These are phyloP conservation scores for Amitus sp. DNA, from an alignment of 2,888 invertebrate species.

Conservation along the genomic window DNA sequence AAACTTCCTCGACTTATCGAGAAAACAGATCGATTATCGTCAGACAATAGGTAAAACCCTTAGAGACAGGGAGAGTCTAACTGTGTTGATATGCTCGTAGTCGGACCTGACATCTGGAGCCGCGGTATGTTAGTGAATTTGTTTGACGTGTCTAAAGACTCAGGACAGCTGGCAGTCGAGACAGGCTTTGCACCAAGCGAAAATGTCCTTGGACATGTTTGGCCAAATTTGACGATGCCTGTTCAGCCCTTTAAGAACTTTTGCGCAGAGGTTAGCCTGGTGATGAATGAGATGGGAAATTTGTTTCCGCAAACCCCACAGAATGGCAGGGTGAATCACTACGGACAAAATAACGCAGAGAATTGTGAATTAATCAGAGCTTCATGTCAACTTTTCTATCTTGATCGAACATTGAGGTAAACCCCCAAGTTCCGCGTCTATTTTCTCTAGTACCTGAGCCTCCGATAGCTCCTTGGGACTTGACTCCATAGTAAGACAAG, in stretches of 20 bases:
- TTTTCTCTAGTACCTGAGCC: too few species aligned
- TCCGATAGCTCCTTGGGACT: background rate
- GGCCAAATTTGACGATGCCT: background rate
- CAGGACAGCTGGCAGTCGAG: background rate
- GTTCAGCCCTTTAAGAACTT: background rate
- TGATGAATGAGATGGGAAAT: background rate
- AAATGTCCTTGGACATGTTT: background rate
- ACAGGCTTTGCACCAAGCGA: background rate
- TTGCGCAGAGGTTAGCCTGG: background rate
- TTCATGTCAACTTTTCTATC: too few species aligned
- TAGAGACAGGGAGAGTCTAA: slow-evolving; percentile 49
- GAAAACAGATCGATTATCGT: slow-evolving; percentile 48
- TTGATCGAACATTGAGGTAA: too few species aligned
- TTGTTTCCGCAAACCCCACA: background rate
- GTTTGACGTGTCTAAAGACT: too few species aligned
- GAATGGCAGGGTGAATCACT: slow-evolving; percentile 2
- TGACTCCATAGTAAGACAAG: background rate
- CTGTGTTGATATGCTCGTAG: slow-evolving; percentile 54
- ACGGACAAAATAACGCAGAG: background rate
- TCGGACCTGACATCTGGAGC: too few species aligned
- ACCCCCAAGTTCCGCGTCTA: too few species aligned
- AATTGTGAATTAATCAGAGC: background rate
- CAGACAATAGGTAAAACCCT: slow-evolving; percentile 36
- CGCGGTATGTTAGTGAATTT: too few species aligned
- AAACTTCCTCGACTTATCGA: slow-evolving; percentile 49